Base-by-base conservation (phyloP, 2,113 vertebrate genomes). In the Thermophis baileyi region DNA sequence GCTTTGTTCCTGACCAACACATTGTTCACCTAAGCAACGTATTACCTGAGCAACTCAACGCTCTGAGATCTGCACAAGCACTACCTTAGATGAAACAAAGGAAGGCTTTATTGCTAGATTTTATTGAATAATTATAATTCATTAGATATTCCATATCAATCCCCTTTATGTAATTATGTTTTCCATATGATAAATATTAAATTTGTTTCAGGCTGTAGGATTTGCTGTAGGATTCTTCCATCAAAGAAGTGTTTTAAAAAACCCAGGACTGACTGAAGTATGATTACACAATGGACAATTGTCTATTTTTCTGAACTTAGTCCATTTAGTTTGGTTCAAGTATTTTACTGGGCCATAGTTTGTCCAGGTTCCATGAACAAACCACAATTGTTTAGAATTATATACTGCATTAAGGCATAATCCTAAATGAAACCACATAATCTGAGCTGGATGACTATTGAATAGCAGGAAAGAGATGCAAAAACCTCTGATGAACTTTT, bases 1-100 rank as follows among this genome's bases (percentile, higher is more conserved):
- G 0, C 14, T 89, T 74, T 85, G 49, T 92, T 92, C 53, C 60
- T 47, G 54, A 20, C n/a, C 11, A 54, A 89, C 60, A 44, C 51
- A 86, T 47, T 93, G 22, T 90, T 93, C 30, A 63, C 54, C 89
- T 93, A 55, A 90, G 47, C 54, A 86, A 50, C 89, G 44, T 20
- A 25, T 92, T 81, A 89, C 91, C 91, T 90, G 92, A 93, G 89
- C 81, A 87, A 90, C 92, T 60, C 49, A 92, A 30, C 86, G 14
- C 49, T 92, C 81, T 90, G 46, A 90, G 24, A 46, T 27, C 44
- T 63, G 74, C 20, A 88, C 57, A 54, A 44, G 50, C 50, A 85
- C 27, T 51, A 54, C 11, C 20, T 24, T 10, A 50, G 74, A 30
- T 51, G 86, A 90, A 90, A 87, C 74, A 87, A 81, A 46, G 35